Base-by-base conservation (phyloP, 2,113 vertebrate species). In the Chionodraco myersi region DNA sequence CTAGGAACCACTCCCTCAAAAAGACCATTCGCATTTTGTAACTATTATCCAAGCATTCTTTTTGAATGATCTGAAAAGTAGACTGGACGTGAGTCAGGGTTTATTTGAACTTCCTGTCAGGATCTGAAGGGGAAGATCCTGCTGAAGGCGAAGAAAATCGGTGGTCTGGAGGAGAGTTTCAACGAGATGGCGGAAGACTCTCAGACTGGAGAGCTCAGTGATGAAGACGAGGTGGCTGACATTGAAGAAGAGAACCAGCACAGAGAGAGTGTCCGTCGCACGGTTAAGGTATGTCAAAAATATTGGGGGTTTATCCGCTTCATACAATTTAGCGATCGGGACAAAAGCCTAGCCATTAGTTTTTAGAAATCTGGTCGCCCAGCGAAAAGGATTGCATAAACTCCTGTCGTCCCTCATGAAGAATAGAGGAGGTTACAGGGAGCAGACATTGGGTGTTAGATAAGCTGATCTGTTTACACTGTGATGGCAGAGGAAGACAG, bases 141-240 rank as follows among this genome's bases (percentile, higher is more conserved):
- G 67, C 75, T 95, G 72, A 95, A 95, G 69, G 94, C 92, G 0
- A 94, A 95, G 80, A 95, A 95, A 66, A 92, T 94, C 0, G 93
- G 91, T 0, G 89, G 92, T 48, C 88, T 95, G n/a, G 92, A 94
- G 86, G 95, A 94, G 18, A 92, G 26, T 6, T 59, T 95, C 64
- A 94, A 92, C 0, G 95, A 95, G 5, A 86, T 84, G 1, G 92
- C 80, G 10, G 94, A 94, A 18, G 94, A 96, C n/a, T 63, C 92
- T 6, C 78, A 92, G 45, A 83, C 83, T 0, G 95, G 94, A 0
- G 96, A 97, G 60, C 86, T 82, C 0, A 95, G 92, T 0, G 95
- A 96, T 3, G 92, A 95, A 52, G 95, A 95, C 0, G 88, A 90
- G 4, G 90, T 71, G 0, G 91, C 77, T 0, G 95, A 96, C 44